Conservation (phyloP, 2,797 vertebrate genomes). For the Silurus lanzhouensis region DNA sequence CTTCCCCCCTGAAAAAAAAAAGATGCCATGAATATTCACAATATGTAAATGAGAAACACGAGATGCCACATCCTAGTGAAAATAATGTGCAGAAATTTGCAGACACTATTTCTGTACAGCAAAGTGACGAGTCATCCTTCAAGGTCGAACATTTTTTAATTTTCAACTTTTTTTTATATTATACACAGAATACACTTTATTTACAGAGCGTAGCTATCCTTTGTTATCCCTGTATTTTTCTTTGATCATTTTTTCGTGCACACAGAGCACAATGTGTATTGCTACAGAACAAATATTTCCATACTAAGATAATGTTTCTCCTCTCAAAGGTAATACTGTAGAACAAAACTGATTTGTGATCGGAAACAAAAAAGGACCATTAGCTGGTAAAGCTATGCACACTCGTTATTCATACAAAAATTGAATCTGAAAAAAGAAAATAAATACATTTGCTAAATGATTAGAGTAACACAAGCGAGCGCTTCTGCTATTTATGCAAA, state of each 20-base stretch:
- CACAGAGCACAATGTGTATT: not conserved
- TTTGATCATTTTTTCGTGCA: not conserved
- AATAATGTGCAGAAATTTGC: not conserved
- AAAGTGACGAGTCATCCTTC: not conserved
- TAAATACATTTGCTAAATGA: conserved; percentile 12
- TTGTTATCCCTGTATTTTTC: conserved; percentile 9
- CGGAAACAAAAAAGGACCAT: not conserved
- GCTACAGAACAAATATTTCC: conserved; percentile 23
- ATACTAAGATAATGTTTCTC: not conserved
- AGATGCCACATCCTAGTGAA: not conserved
- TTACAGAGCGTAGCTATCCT: not conserved
- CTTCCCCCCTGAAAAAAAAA: not conserved
- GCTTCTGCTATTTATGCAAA: not conserved
- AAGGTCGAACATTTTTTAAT: not conserved
- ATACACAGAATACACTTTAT: conserved; percentile 26
- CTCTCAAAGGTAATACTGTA: conserved; percentile 14
- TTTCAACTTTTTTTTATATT: not conserved
- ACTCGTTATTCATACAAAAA: not conserved
- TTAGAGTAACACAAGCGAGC: not conserved
- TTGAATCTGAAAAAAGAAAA: not conserved
- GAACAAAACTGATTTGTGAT: conserved; percentile 6
- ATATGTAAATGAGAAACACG: not conserved
- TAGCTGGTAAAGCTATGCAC: not conserved
- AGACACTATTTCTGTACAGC: not conserved
- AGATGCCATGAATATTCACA: not conserved